phyloP scores from a whole-genome alignment of 2,797 vertebrate genomes.

The Anniella stebbinsi region DNA sequence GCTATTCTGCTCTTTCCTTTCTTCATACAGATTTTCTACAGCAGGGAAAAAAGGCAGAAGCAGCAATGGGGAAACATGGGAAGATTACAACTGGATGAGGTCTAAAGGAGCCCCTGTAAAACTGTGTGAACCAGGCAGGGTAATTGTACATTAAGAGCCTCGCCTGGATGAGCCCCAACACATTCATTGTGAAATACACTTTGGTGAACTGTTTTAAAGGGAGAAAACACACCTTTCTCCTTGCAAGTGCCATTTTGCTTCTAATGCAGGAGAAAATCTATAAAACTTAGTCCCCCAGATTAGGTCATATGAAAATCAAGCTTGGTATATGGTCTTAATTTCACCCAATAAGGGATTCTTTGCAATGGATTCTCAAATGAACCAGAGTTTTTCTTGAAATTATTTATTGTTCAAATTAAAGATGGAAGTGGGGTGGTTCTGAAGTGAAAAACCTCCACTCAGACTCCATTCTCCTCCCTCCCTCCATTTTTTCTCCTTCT shows the following conservation, averaged over 20 bases:
- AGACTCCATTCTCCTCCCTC: background rate
- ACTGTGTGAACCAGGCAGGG: too few species aligned
- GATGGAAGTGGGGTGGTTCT: background rate
- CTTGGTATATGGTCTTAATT: background rate
- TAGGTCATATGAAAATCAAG: background rate
- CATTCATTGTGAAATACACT: background rate
- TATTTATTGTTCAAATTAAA: background rate
- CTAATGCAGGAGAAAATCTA: background rate
- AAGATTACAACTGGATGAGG: too few species aligned
- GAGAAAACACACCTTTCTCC: too few species aligned
- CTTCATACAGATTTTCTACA: too few species aligned
- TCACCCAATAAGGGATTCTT: background rate
- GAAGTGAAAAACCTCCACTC: background rate
- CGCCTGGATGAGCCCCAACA: background rate
- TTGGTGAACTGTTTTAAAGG: background rate
- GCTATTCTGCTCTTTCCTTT: too few species aligned
- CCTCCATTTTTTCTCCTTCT: background rate
- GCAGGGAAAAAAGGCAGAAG: too few species aligned
- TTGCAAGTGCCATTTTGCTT: background rate
- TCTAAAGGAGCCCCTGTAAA: too few species aligned
- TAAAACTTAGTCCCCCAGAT: background rate
- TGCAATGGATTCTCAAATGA: background rate
- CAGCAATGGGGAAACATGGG: too few species aligned
- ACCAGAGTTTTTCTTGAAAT: background rate
- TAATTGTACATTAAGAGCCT: too few species aligned